Evolutionary conservation across 1,140 invertebrate genomes (phyloP).

Genomic region (Solen grandis): DNA sequence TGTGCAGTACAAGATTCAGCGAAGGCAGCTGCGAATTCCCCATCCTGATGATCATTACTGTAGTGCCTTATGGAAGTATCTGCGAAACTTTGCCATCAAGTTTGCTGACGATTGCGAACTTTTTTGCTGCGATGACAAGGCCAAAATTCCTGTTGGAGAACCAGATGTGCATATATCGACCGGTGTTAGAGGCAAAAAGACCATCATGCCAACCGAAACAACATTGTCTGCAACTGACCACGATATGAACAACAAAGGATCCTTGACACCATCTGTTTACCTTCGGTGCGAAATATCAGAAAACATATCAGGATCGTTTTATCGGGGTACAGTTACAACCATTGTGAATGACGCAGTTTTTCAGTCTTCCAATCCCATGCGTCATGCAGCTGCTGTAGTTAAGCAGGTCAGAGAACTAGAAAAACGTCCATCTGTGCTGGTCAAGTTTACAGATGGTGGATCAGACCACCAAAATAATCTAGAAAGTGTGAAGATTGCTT

Average conservation of each 20-base stretch:
- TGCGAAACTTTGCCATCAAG: background rate
- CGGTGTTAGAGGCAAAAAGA: constrained; percentile 40
- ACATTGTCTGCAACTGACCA: constrained; percentile 35
- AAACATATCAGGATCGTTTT: constrained; percentile 31
- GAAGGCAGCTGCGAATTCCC: background rate
- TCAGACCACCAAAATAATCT: constrained; percentile 51
- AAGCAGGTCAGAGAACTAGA: background rate
- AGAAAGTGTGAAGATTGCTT: constrained; percentile 26
- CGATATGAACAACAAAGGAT: constrained; percentile 38
- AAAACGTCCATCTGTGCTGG: constrained; percentile 16
- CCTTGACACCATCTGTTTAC: constrained; percentile 34
- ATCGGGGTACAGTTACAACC: constrained; percentile 14
- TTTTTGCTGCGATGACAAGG: constrained; percentile 30
- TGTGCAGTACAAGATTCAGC: background rate
- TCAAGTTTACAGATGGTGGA: constrained; percentile 42
- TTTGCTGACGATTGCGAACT: background rate
- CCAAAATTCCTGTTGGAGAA: constrained; percentile 51
- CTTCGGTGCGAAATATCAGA: constrained; percentile 35
- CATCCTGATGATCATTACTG: constrained; percentile 13
- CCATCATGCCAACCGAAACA: constrained; percentile 15
- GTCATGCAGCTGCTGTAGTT: constrained; percentile 41
- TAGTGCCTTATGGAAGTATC: constrained; percentile 1
- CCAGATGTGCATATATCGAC: constrained; percentile 34
- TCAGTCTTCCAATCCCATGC: constrained; percentile 29
- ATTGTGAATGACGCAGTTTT: constrained; percentile 49